Evolutionary conservation across 1,140 invertebrate species (phyloP).

Genomic region (Sminthurides bifidus): DNA sequence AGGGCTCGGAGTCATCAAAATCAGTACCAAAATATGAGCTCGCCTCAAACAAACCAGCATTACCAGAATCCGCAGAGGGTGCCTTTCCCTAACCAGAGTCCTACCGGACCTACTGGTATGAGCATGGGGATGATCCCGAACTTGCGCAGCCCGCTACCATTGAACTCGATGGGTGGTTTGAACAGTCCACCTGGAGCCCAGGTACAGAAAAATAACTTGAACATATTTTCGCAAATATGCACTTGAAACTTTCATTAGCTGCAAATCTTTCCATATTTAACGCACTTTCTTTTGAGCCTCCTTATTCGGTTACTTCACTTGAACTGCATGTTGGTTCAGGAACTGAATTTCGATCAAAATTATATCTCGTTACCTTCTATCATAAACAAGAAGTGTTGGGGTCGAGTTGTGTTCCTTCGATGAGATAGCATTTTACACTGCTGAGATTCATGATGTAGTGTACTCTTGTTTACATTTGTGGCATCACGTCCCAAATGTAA

Average conservation of each 20-base stretch:
- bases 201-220: conserved; percentile 2
- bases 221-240: no score
- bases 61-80: conserved; percentile 12
- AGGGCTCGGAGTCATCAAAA: conserved; percentile 16
- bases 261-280: no score
- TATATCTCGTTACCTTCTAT: no score
- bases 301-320: background rate
- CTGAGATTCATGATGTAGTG: no score
- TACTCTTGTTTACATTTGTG: no score
- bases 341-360: no score
- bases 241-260: no score
- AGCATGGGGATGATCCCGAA: conserved; percentile 11
- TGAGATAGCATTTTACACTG: no score
- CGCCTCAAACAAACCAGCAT: conserved; percentile 15
- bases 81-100: conserved; percentile 25
- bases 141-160: conserved; percentile 26
- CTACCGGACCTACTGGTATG: conserved; percentile 12
- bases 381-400: no score
- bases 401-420: no score
- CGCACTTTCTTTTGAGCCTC: background rate
- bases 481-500: no score
- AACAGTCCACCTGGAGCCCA: conserved; percentile 24
- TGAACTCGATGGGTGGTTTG: conserved; percentile 19
- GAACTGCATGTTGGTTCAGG: background rate
- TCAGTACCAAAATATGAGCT: conserved; percentile 15